Conservation (phyloP, 2,888 invertebrate species). For the Bhutanitis thaidina region DNA sequence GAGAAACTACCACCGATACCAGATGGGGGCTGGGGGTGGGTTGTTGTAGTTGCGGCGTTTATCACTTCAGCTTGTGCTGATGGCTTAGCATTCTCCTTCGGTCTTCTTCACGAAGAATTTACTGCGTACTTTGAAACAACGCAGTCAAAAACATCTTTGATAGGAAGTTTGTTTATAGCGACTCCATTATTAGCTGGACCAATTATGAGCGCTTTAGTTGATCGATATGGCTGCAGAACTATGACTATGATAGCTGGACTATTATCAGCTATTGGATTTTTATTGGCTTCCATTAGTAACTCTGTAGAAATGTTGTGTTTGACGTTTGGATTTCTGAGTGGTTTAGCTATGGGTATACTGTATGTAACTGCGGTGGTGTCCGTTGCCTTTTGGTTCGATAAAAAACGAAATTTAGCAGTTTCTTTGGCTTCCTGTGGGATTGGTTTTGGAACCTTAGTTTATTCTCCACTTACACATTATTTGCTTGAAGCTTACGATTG, state of each 20-base stretch:
- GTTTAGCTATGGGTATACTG: constrained; percentile 89
- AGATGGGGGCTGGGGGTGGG: constrained; percentile 94
- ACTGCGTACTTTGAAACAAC: constrained; percentile 87
- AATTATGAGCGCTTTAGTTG: constrained; percentile 90
- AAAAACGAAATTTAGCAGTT: constrained; percentile 90
- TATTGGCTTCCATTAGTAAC: constrained; percentile 84
- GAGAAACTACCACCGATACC: constrained; percentile 82
- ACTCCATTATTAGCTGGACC: constrained; percentile 92
- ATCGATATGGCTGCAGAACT: constrained; percentile 88
- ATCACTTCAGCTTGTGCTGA: constrained; percentile 94
- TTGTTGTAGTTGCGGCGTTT: constrained; percentile 91
- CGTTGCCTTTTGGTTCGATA: constrained; percentile 95
- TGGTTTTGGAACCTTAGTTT: constrained; percentile 93
- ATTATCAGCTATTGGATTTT: constrained; percentile 86
- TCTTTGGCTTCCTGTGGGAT: constrained; percentile 93
- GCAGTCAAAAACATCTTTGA: constrained; percentile 91
- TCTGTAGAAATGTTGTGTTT: constrained; percentile 88
- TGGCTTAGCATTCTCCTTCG: constrained; percentile 95
- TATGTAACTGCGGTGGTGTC: constrained; percentile 94
- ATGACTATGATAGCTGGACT: constrained; percentile 87
- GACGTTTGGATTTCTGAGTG: constrained; percentile 91
- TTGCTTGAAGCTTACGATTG: constrained; percentile 87
- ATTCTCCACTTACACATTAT: constrained; percentile 89
- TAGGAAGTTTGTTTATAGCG: constrained; percentile 93
- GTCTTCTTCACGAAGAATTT: constrained; percentile 91